phyloP scores from a whole-genome alignment of 2,113 vertebrate genomes.

The Thymallus thymallus region DNA sequence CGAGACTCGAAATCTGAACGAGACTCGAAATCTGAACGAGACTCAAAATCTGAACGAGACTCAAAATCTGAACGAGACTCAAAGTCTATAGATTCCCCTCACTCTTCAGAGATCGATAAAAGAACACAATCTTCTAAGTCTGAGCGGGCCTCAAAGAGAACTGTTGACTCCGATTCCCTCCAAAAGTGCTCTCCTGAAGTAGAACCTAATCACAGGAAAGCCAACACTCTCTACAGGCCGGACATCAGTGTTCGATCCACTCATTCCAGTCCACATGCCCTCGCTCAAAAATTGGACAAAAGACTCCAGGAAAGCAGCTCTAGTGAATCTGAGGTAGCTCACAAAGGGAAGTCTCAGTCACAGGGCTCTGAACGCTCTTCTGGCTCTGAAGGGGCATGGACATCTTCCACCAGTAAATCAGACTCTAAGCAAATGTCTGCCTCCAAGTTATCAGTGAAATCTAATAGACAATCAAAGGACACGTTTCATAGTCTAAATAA shows the following conservation, averaged over 20 bases:
- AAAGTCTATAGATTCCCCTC: constrained; percentile 76
- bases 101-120: constrained; percentile 79
- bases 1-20: constrained; percentile 80
- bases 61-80: constrained; percentile 82
- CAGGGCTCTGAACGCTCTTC: constrained; percentile 72
- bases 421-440: constrained; percentile 46
- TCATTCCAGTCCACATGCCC: constrained; percentile 61
- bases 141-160: constrained; percentile 82
- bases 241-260: constrained; percentile 75
- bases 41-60: constrained; percentile 82
- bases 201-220: constrained; percentile 78
- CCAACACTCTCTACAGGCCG: constrained; percentile 77
- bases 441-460: constrained; percentile 46
- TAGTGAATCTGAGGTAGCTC: constrained; percentile 82
- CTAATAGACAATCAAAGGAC: constrained; percentile 64
- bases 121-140: constrained; percentile 81
- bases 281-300: constrained; percentile 75
- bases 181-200: constrained; percentile 81
- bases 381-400: constrained; percentile 41
- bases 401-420: constrained; percentile 21
- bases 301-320: constrained; percentile 79
- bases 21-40: constrained; percentile 81
- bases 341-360: constrained; percentile 77
- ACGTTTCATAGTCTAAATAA: constrained; percentile 50
- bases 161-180: constrained; percentile 80